These are phyloP conservation scores for Melanerpes formicivorus DNA, from an alignment of 2,113 vertebrate species.

Conservation along the genomic window DNA sequence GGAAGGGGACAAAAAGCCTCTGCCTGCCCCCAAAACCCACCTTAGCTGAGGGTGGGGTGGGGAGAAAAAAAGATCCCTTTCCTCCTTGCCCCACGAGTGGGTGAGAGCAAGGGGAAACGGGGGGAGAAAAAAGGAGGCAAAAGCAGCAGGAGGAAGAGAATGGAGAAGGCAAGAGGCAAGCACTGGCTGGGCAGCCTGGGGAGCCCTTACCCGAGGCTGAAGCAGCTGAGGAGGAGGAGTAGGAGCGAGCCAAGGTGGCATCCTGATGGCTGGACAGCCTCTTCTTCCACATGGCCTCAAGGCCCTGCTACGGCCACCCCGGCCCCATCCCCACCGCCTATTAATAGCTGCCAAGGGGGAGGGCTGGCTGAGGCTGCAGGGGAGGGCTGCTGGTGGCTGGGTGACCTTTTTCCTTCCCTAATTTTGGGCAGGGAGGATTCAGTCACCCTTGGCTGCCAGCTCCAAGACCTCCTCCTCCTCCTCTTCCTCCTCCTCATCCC, in stretches of 20 bases:
- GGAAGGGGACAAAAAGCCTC: neutral
- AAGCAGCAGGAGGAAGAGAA: neutral
- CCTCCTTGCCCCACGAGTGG: accelerated
- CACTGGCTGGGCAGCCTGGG: accelerated
- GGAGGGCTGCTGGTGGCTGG: neutral
- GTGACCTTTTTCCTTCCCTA: conserved; percentile 44
- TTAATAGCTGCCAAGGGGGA: conserved; percentile 47
- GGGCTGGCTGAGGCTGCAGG: neutral
- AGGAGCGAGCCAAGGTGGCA: neutral
- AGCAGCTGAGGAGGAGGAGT: conserved; percentile 73
- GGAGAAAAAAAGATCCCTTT: neutral
- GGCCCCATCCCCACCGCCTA: conserved; percentile 52
- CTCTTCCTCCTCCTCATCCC: no score
- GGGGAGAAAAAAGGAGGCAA: no score
- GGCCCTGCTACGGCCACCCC: conserved; percentile 45
- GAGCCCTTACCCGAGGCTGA: conserved; percentile 75
- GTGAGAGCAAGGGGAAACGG: neutral
- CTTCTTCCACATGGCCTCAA: conserved; percentile 70
- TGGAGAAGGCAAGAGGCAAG: neutral
- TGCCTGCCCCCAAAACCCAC: neutral
- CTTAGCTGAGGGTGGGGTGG: no score
- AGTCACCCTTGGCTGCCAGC: accelerated
- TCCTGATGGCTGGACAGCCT: neutral
- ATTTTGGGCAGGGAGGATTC: conserved; percentile 5
- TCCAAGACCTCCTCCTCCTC: neutral